phyloP scores from a whole-genome alignment of 2,797 vertebrate species.

The Poeciliopsis presidionis region DNA sequence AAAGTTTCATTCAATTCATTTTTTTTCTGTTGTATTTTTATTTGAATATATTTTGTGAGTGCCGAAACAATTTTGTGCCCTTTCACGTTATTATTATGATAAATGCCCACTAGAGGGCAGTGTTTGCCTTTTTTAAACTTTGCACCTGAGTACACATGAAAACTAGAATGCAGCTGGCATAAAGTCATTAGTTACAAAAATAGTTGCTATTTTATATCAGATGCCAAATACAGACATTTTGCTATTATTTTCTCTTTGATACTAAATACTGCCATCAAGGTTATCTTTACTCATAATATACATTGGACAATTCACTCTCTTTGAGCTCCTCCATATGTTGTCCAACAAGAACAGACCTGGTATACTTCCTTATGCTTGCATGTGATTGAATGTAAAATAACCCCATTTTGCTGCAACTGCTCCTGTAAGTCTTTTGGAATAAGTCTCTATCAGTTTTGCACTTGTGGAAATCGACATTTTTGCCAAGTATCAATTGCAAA shows the following conservation, averaged over 20 bases:
- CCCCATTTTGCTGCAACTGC: background rate
- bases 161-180: slow-evolving; percentile 26
- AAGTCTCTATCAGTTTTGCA: background rate
- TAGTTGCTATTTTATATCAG: slow-evolving; percentile 44
- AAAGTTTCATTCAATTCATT: slow-evolving; percentile 61
- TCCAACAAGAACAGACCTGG: background rate
- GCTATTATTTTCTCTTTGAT: slow-evolving; percentile 32
- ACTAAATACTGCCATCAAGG: slow-evolving; percentile 16
- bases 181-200: slow-evolving; percentile 25
- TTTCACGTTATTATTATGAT: slow-evolving; percentile 53
- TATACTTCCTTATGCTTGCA: background rate
- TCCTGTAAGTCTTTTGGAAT: background rate
- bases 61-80: slow-evolving; percentile 47
- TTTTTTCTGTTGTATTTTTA: slow-evolving; percentile 10
- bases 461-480: background rate
- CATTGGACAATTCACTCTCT: background rate
- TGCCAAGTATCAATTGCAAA: background rate
- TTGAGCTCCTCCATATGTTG: background rate
- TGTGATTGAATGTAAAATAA: background rate
- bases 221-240: slow-evolving; percentile 38
- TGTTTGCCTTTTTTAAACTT: slow-evolving; percentile 65
- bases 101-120: slow-evolving; percentile 75
- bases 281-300: slow-evolving; percentile 8
- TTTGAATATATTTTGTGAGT: slow-evolving; percentile 51
- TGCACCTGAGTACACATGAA: slow-evolving; percentile 53